Evolutionary conservation across 2,888 invertebrate species (phyloP).

Genomic region (Macrophya annulata): DNA sequence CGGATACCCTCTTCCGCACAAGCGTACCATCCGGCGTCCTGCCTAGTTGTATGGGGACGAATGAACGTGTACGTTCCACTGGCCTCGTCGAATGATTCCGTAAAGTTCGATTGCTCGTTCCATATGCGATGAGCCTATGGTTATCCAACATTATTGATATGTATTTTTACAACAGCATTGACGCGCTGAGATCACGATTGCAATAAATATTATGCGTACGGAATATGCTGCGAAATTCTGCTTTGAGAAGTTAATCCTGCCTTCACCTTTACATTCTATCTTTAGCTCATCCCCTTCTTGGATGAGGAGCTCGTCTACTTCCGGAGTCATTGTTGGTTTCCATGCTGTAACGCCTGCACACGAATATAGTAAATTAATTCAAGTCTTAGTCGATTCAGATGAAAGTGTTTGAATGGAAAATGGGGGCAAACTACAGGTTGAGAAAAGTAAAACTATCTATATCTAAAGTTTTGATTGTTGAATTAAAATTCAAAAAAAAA

Average conservation of each 20-base stretch:
- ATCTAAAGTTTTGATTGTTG: too few species aligned
- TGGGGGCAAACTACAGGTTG: too few species aligned
- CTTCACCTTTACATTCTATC: slow-evolving; percentile 29
- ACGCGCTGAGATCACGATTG: background rate
- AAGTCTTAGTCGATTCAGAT: too few species aligned
- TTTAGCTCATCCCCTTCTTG: slow-evolving; percentile 23
- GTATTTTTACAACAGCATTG: background rate
- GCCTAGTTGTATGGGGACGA: slow-evolving; percentile 64
- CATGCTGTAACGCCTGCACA: background rate
- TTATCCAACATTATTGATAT: background rate
- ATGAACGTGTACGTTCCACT: slow-evolving; percentile 10
- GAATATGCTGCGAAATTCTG: too few species aligned
- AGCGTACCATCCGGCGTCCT: slow-evolving; percentile 76
- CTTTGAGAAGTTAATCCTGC: slow-evolving; percentile 18
- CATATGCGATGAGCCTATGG: background rate
- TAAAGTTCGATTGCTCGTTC: background rate
- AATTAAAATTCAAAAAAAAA: too few species aligned
- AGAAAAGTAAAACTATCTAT: too few species aligned
- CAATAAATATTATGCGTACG: background rate
- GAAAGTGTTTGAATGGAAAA: too few species aligned
- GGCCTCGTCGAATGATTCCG: background rate
- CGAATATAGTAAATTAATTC: background rate
- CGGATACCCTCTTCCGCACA: slow-evolving; percentile 66
- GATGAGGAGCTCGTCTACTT: background rate
- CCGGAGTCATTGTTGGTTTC: slow-evolving; percentile 24